Percentiles rank a stretch among this genome's conserved stretches.
Conservation (phyloP, 2,888 invertebrate genomes). For the Bellardia bayeri region DNA sequence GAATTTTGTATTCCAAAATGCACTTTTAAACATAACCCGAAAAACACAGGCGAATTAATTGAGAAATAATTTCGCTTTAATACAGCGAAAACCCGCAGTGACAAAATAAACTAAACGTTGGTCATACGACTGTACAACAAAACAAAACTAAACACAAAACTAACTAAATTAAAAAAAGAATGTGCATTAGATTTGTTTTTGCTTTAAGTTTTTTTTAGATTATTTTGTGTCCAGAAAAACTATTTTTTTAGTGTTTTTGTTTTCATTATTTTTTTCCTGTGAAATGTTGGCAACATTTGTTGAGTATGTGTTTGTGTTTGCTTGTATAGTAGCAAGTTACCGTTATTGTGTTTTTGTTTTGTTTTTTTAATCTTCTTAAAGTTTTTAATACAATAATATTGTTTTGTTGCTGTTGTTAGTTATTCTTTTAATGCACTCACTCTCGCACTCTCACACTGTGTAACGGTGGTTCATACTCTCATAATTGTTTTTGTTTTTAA, state of each 20-base stretch:
- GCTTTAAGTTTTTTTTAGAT: no score
- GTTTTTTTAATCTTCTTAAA: conserved; percentile 61
- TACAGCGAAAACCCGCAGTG: neutral
- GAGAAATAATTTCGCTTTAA: neutral
- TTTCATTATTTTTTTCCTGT: conserved; percentile 23
- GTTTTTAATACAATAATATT: conserved; percentile 39
- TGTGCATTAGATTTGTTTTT: no score
- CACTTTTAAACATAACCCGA: neutral
- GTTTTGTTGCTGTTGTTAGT: conserved; percentile 10
- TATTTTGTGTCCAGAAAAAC: no score
- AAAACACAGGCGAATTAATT: conserved; percentile 9
- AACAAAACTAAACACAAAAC: conserved; percentile 32
- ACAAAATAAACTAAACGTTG: conserved; percentile 4
- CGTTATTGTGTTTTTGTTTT: conserved; percentile 40
- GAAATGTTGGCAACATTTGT: neutral
- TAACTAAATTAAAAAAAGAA: conserved; percentile 59
- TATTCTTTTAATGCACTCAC: conserved; percentile 10
- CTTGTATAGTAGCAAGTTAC: conserved; percentile 1
- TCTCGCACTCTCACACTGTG: neutral
- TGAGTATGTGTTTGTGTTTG: neutral
- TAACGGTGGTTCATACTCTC: conserved; percentile 25
- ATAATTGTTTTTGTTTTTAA: conserved; percentile 39
- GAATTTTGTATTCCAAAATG: neutral
- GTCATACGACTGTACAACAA: neutral
- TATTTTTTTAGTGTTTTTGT: neutral